Evolutionary conservation across 64 coral and sea anemone genomes (phyloP).

Genomic region (Porites lutea): DNA sequence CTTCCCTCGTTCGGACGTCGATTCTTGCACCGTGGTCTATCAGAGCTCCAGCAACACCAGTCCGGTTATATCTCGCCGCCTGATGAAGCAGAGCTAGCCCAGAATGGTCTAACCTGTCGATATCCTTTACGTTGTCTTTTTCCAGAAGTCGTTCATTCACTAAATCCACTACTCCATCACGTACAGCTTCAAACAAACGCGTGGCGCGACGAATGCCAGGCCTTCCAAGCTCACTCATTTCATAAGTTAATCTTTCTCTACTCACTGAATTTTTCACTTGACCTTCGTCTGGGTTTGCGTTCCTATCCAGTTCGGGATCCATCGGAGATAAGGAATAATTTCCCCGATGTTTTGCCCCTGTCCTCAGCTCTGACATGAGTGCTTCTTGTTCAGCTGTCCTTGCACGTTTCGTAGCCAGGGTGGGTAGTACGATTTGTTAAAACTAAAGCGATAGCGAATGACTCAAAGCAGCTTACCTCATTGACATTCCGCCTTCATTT

Average conservation of each 20-base stretch:
- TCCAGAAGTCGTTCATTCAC: not conserved
- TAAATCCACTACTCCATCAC: conserved; percentile 9
- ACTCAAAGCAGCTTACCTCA: too few species aligned
- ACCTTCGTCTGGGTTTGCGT: not conserved
- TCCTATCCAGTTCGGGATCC: not conserved
- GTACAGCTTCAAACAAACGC: conserved; percentile 32
- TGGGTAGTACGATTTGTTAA: not conserved
- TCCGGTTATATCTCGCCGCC: conserved; percentile 44
- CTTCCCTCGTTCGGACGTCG: conserved; percentile 48
- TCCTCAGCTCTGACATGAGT: not conserved
- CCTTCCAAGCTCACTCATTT: conserved; percentile 37
- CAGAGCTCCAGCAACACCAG: conserved; percentile 3
- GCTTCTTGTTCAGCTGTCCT: not conserved
- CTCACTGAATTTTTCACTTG: not conserved
- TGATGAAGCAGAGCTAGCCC: conserved; percentile 57
- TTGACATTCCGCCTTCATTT: not conserved
- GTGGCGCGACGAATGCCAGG: not conserved
- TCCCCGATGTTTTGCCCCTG: not conserved
- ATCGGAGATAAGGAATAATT: not conserved
- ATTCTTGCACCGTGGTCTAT: conserved; percentile 29
- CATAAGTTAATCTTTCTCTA: conserved; percentile 23
- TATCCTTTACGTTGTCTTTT: not conserved
- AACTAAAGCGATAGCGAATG: too few species aligned
- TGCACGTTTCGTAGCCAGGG: not conserved
- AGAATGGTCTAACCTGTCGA: conserved; percentile 25